Evolutionary conservation across 2,888 invertebrate genomes (phyloP).

Genomic region (Polyploca ridens): DNA sequence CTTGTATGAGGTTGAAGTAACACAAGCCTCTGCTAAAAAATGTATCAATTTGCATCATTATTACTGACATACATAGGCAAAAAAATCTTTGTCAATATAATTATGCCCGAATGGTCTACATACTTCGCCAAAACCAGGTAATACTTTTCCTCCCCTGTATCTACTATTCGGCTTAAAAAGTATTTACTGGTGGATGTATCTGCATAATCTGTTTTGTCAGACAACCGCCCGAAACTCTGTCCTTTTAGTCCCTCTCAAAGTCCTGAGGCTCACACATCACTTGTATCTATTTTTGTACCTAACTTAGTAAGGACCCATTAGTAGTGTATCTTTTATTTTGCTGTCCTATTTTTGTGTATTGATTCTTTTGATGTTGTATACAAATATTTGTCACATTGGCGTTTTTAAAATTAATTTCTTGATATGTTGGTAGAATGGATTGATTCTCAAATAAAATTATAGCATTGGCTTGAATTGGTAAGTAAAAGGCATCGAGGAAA

Average conservation of each 20-base stretch:
- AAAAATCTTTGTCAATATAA: background rate
- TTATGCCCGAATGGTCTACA: background rate
- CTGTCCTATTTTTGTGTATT: background rate
- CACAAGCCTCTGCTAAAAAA: too few relatives aligned
- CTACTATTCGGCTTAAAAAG: background rate
- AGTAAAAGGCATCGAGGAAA: too few relatives aligned
- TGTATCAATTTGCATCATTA: too few relatives aligned
- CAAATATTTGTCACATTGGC: too few relatives aligned
- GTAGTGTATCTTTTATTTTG: background rate
- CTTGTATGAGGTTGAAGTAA: too few relatives aligned
- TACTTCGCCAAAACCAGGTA: background rate
- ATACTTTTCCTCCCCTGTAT: background rate
- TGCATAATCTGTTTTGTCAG: slow-evolving; percentile 14
- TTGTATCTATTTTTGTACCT: slow-evolving; percentile 9
- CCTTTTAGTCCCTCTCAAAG: slow-evolving; percentile 1
- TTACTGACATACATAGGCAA: too few relatives aligned
- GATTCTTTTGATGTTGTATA: too few relatives aligned
- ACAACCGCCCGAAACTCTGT: slow-evolving; percentile 6
- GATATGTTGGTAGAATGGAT: too few relatives aligned
- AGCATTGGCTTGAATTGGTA: too few relatives aligned
- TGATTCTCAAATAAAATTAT: too few relatives aligned
- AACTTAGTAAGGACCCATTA: background rate
- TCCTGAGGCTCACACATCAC: background rate
- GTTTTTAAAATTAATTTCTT: too few relatives aligned
- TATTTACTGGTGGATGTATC: slow-evolving; percentile 10